Base-by-base conservation (phyloP, 2,888 invertebrate species). In the Hanleya hanleyi region DNA sequence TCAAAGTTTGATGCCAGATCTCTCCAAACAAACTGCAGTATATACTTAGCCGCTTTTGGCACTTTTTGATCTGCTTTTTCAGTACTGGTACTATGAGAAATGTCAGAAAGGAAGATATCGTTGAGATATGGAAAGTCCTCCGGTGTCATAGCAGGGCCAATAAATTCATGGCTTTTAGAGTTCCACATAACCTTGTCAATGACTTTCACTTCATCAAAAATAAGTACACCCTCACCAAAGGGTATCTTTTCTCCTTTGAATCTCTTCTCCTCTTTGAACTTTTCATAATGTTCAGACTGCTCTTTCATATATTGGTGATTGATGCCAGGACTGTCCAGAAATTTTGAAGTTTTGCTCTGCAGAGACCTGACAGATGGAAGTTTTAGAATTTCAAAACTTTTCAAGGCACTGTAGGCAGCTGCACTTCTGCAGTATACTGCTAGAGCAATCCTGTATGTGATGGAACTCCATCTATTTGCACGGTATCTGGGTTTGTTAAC, bases 181-280 rank as follows among this genome's bases (percentile, higher is more conserved):
- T 51, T 51, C 51, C 51, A 51, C 51, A 51, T 51, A 26, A 51
- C 22, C 22, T 51, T 12, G 51, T 51, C 22, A n/a, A 51, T 51
- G 26, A 51, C 51, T 26, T 51, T 51, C 22, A 18, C 51, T 51
- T 41, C 41, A 41, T 41, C 41, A 41, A 41, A 41, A 41, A 41
- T 41, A 18, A 41, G 41, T 12, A 41, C 18, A 18, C 41, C 41
- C 18, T 41, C 41, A 41, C 41, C 41, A 41, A 41, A 41, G 41
- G 41, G 41, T 18, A 41, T 18, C 18, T 41, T 41, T 41, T 41
- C 18, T 18, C 41, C 41, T 18, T 41, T 9, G 9, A 18, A 9
- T 18, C 41, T 9, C 18, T 41, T 41, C 18, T 41, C 41, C 18
- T 41, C 41, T 12, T 12, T 41, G 18, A 41, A 41, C 18, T 41